Percentiles rank a stretch among this genome's conserved stretches.
phyloP scores from a whole-genome alignment of 2,113 vertebrate genomes.

The Ageneiosus marmoratus region DNA sequence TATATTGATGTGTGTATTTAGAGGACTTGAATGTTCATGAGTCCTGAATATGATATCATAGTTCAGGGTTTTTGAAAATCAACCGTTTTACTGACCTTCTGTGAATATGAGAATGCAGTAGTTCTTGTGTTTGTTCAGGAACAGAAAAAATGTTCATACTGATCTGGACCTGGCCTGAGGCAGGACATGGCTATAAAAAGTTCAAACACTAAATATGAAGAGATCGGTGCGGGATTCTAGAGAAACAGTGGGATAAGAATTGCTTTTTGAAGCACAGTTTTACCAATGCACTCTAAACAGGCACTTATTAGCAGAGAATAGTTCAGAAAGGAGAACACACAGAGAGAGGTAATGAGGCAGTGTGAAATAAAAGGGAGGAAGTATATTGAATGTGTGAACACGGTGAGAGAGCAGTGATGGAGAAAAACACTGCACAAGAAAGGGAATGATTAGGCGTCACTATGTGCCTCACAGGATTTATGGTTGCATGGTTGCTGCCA shows the following conservation, averaged over 20 bases:
- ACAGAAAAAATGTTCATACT: slow-evolving; percentile 13
- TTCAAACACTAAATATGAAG: slow-evolving; percentile 43
- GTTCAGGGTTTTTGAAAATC: no score
- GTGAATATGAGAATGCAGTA: not conserved
- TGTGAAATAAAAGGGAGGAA: not conserved
- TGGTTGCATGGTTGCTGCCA: not conserved
- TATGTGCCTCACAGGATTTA: not conserved
- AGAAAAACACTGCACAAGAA: not conserved
- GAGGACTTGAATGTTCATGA: no score
- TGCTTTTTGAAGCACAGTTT: slow-evolving; percentile 28
- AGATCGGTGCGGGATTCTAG: slow-evolving; percentile 5
- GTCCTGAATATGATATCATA: no score
- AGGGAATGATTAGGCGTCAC: not conserved
- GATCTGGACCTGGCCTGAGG: not conserved
- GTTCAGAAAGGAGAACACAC: slow-evolving; percentile 18
- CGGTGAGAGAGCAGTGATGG: not conserved
- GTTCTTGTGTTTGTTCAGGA: not conserved
- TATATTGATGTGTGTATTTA: no score
- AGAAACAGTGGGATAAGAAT: slow-evolving; percentile 26
- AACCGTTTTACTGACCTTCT: no score
- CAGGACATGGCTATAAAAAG: slow-evolving; percentile 50
- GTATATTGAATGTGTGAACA: not conserved
- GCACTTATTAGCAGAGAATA: slow-evolving; percentile 7
- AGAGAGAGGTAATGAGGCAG: not conserved
- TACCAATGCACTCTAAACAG: slow-evolving; percentile 18